Conservation (phyloP, 2,113 vertebrate species). For the Ivindomyrus marchei region DNA sequence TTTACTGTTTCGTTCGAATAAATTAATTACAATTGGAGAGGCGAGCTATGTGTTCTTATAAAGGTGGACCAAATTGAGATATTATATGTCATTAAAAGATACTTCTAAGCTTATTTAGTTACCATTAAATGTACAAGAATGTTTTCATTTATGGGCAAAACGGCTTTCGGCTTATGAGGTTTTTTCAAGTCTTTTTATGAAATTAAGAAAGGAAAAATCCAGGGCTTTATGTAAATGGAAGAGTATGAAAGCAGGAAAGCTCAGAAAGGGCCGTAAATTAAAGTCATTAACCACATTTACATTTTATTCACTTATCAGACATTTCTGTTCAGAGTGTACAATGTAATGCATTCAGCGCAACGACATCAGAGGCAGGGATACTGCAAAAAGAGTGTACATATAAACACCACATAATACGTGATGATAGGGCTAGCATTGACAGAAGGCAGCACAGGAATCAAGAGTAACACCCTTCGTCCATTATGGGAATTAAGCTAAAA, state of each 20-base stretch:
- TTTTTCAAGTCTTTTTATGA: conserved; percentile 11
- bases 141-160: neutral
- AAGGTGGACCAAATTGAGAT: neutral
- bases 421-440: neutral
- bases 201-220: neutral
- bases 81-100: conserved; percentile 4
- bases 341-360: neutral
- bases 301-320: neutral
- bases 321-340: neutral
- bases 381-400: neutral
- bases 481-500: neutral
- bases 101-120: neutral
- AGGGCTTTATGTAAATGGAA: neutral
- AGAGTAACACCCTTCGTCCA: neutral
- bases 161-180: neutral
- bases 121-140: conserved; percentile 7
- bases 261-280: neutral
- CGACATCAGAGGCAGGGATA: neutral
- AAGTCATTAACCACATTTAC: neutral
- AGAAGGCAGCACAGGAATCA: neutral
- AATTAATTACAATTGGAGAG: neutral
- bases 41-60: neutral
- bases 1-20: conserved; percentile 7
- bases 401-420: neutral
- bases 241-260: neutral